Conservation (phyloP, 2,113 vertebrate species). For the Alethe diademata region DNA sequence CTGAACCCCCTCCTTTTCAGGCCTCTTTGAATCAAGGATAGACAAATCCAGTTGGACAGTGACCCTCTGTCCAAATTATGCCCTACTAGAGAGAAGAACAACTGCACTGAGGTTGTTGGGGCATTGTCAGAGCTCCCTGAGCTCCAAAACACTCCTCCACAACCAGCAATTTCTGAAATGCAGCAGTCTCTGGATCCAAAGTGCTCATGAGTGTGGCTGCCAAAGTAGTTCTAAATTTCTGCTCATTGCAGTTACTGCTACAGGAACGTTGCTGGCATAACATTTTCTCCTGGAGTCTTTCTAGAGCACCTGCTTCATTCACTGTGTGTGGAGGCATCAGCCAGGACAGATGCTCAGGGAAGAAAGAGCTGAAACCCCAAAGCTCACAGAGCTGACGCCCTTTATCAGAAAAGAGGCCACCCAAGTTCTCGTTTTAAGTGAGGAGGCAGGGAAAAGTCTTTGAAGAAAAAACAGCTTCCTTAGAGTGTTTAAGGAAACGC, state of each 20-base stretch:
- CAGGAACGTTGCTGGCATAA: neutral
- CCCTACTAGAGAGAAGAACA: neutral
- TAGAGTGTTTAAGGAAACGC: neutral
- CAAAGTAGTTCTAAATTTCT: constrained; percentile 24
- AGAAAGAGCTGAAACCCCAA: constrained; percentile 7
- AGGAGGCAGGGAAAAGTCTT: neutral
- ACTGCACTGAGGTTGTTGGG: neutral
- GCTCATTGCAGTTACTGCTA: neutral
- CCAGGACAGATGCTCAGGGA: constrained; percentile 19
- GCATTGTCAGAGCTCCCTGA: neutral
- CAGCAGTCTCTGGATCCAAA: neutral
- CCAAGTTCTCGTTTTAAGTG: constrained; percentile 1
- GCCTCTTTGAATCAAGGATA: neutral
- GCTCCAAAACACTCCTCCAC: neutral
- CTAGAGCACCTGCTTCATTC: constrained; percentile 41
- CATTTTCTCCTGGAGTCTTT: constrained; percentile 22
- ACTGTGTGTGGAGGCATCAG: neutral
- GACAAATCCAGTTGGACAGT: neutral
- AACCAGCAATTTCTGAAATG: neutral
- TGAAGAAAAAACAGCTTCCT: constrained; percentile 28
- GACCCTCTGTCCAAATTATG: neutral
- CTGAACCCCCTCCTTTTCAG: neutral
- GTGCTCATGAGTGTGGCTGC: neutral
- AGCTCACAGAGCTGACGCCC: neutral
- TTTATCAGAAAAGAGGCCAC: constrained; percentile 48